Percentiles rank a stretch among this genome's conserved stretches.
Evolutionary conservation across 2,113 vertebrate genomes (phyloP).

Genomic region (Probosciger aterrimus): DNA sequence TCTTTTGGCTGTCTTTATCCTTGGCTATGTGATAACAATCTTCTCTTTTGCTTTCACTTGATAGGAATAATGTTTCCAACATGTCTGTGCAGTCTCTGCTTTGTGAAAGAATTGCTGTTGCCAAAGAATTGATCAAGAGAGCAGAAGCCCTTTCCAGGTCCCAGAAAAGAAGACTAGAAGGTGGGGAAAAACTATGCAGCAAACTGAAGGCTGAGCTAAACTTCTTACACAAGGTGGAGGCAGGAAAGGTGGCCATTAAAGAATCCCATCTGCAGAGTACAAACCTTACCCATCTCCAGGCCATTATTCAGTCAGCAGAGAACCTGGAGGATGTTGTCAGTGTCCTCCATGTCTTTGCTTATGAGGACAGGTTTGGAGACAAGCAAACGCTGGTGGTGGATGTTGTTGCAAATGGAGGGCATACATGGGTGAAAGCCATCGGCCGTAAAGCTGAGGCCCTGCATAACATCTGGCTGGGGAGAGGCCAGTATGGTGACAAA

Average conservation of each 20-base stretch:
- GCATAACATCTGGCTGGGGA: slow-evolving; percentile 95
- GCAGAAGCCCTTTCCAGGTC: slow-evolving; percentile 80
- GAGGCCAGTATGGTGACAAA: slow-evolving; percentile 95
- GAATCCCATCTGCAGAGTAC: slow-evolving; percentile 95
- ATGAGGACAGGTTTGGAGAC: slow-evolving; percentile 76
- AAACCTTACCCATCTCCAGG: slow-evolving; percentile 91
- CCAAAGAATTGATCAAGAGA: slow-evolving; percentile 84
- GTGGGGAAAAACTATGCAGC: slow-evolving; percentile 86
- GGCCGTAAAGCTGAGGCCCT: slow-evolving; percentile 94
- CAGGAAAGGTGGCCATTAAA: slow-evolving; percentile 84
- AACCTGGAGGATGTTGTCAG: slow-evolving; percentile 85
- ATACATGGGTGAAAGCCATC: slow-evolving; percentile 95
- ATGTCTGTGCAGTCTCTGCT: slow-evolving; percentile 86
- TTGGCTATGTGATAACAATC: not conserved
- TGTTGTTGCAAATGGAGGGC: slow-evolving; percentile 88
- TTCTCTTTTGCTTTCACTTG: slow-evolving; percentile 20
- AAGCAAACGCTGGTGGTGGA: slow-evolving; percentile 89
- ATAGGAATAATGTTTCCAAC: slow-evolving; percentile 80
- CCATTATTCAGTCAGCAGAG: slow-evolving; percentile 87
- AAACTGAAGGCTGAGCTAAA: slow-evolving; percentile 91
- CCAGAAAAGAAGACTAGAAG: slow-evolving; percentile 82
- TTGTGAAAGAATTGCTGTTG: slow-evolving; percentile 82
- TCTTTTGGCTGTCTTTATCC: not conserved
- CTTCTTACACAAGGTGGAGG: slow-evolving; percentile 88
- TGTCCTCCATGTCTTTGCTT: slow-evolving; percentile 88